Conservation (phyloP, 92 coral and sea anemone genomes). For the Scolanthus callimorphus region DNA sequence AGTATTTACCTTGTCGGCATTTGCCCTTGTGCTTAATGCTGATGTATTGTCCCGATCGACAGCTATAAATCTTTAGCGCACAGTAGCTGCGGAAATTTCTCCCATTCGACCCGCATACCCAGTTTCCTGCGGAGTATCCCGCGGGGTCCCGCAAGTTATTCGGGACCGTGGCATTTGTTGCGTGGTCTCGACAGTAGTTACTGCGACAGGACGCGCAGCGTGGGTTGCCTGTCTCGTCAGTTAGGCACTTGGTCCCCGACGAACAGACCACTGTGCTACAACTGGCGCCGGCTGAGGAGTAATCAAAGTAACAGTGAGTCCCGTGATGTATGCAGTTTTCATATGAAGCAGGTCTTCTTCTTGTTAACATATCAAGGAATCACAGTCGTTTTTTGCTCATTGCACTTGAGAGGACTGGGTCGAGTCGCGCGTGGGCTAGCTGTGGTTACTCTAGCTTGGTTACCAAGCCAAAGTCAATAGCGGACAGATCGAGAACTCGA, state of each 20-base stretch:
- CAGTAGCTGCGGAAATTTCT: neutral
- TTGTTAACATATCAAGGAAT: no score
- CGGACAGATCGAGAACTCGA: no score
- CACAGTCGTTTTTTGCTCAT: no score
- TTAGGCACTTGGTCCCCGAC: neutral
- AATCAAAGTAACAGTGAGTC: no score
- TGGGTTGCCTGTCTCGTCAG: conserved; percentile 1
- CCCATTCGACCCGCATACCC: neutral
- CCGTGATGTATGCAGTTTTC: no score
- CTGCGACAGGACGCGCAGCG: conserved; percentile 1
- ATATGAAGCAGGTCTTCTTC: neutral
- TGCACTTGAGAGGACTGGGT: no score
- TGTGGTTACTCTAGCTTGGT: no score
- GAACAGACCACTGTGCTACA: neutral
- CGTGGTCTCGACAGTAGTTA: neutral
- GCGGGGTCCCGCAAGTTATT: neutral
- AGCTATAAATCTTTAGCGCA: neutral
- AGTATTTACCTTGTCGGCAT: no score
- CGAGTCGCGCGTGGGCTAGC: no score
- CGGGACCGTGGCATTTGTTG: no score
- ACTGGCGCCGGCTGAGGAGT: neutral
- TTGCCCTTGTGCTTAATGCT: neutral
- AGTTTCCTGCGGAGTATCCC: neutral
- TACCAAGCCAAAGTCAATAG: no score
- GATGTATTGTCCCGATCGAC: neutral